Evolutionary conservation across 2,113 vertebrate genomes (phyloP).

Genomic region (Procavia capensis): DNA sequence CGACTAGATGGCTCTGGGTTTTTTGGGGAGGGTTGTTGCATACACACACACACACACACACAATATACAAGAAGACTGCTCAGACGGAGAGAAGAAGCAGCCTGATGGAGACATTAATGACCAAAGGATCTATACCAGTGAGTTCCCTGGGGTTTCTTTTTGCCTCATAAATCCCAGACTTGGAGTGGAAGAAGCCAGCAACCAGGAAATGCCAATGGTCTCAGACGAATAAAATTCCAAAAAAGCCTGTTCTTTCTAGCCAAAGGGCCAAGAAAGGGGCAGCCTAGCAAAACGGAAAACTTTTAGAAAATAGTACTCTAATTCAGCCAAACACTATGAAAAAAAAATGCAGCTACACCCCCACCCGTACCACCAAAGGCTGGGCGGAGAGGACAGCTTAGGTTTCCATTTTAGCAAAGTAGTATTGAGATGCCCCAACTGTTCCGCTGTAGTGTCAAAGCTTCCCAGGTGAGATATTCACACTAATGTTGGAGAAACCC

Average conservation of each 20-base stretch:
- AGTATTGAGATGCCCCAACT: not conserved
- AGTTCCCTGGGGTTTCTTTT: not conserved
- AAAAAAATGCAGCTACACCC: not conserved
- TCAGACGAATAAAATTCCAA: not conserved
- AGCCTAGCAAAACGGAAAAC: not conserved
- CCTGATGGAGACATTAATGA: not conserved
- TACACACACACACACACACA: no score
- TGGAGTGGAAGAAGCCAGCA: conserved; percentile 1
- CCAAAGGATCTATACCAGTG: not conserved
- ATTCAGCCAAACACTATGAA: not conserved
- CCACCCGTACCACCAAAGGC: not conserved
- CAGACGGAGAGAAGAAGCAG: not conserved
- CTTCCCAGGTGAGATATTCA: not conserved
- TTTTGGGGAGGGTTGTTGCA: no score
- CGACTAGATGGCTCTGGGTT: no score
- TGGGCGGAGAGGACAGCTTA: not conserved
- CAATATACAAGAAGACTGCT: not conserved
- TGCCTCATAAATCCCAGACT: not conserved
- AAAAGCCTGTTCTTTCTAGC: not conserved
- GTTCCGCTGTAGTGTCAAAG: no score
- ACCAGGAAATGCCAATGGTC: not conserved
- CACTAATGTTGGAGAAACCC: not conserved
- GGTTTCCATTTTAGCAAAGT: not conserved
- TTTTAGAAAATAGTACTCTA: not conserved
- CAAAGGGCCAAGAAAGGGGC: not conserved